Percentiles rank a stretch among this genome's conserved stretches.
These are phyloP conservation scores for Drosophila repletoides DNA, from an alignment of 1,140 invertebrate genomes.

Conservation along the genomic window DNA sequence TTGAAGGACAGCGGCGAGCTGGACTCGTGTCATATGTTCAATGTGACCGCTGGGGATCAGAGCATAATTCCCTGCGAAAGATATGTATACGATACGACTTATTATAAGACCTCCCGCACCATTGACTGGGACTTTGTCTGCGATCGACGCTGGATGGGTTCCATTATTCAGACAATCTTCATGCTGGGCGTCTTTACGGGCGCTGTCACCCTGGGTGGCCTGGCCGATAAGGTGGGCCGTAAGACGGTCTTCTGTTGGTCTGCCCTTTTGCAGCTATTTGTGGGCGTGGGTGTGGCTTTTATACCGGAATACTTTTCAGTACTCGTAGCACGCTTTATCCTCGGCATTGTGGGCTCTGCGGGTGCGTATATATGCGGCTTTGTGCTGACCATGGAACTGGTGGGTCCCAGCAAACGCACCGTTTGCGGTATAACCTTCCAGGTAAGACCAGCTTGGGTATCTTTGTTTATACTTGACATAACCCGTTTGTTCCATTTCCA, in stretches of 20 bases:
- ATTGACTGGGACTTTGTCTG: constrained; percentile 95
- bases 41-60: constrained; percentile 80
- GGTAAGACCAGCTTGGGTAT: constrained; percentile 20
- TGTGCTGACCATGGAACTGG: constrained; percentile 93
- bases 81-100: constrained; percentile 89
- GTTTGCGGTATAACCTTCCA: constrained; percentile 92
- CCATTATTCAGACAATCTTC: constrained; percentile 90
- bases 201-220: constrained; percentile 90
- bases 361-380: constrained; percentile 93
- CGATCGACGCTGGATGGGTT: constrained; percentile 89
- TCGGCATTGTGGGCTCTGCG: constrained; percentile 92
- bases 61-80: constrained; percentile 83
- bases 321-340: constrained; percentile 87
- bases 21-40: constrained; percentile 85
- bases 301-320: constrained; percentile 89
- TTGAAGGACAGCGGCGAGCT: constrained; percentile 81
- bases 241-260: constrained; percentile 91
- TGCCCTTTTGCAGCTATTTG: constrained; percentile 87
- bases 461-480: not conserved
- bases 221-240: constrained; percentile 93
- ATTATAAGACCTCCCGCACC: constrained; percentile 87
- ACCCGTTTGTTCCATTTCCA: constrained; percentile 3
- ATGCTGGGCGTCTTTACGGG: constrained; percentile 96
- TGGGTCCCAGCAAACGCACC: constrained; percentile 91
- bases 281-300: constrained; percentile 89